These are phyloP conservation scores for Halcyon badia DNA, from an alignment of 2,797 vertebrate genomes.

Conservation along the genomic window DNA sequence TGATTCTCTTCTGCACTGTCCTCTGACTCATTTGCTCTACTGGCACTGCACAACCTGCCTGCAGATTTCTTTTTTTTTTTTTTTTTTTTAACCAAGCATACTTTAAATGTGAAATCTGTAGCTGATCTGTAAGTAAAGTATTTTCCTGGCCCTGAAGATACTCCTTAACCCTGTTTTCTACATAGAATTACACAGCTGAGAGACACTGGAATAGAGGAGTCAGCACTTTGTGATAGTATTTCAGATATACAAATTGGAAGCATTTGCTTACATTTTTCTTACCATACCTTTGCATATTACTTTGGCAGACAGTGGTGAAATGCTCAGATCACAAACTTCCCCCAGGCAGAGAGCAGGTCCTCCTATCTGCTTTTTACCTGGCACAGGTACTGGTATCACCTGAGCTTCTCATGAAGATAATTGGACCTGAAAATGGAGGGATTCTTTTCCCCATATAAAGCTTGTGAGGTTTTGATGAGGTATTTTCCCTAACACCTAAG, in stretches of 20 bases:
- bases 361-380: slow-evolving; percentile 33
- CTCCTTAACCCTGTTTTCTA: slow-evolving; percentile 20
- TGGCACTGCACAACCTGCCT: neutral
- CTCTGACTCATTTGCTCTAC: neutral
- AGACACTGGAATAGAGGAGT: slow-evolving; percentile 33
- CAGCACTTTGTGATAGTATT: slow-evolving; percentile 43
- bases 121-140: neutral
- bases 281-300: slow-evolving; percentile 48
- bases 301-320: slow-evolving; percentile 48
- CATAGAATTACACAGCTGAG: neutral
- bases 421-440: neutral
- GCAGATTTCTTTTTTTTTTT: neutral
- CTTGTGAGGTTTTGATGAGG: neutral
- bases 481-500: neutral
- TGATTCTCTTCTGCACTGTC: neutral
- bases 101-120: slow-evolving; percentile 12
- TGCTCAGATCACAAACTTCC: slow-evolving; percentile 35
- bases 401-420: slow-evolving; percentile 6
- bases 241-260: slow-evolving; percentile 58
- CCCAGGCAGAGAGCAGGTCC: slow-evolving; percentile 12
- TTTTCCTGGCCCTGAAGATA: slow-evolving; percentile 35
- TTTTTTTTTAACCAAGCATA: neutral
- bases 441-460: neutral
- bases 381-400: neutral
- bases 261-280: slow-evolving; percentile 56